Evolutionary conservation across 2,113 vertebrate species (phyloP).

Genomic region (Grantiella picta): DNA sequence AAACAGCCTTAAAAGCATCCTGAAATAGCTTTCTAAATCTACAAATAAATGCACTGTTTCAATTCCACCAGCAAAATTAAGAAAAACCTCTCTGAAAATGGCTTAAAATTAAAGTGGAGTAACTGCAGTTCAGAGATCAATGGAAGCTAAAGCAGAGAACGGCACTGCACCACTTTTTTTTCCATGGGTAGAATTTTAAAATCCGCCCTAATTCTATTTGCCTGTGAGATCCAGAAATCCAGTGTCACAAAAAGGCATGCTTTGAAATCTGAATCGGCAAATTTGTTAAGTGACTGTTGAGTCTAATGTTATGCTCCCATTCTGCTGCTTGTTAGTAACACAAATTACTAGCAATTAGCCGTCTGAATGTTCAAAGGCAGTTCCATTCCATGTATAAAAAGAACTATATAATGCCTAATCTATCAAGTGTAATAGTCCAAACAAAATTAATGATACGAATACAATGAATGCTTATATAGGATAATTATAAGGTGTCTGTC

Average conservation of each 20-base stretch:
- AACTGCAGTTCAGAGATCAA: background rate
- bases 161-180: background rate
- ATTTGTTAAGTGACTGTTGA: constrained; percentile 83
- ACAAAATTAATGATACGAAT: constrained; percentile 80
- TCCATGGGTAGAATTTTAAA: background rate
- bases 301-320: constrained; percentile 81
- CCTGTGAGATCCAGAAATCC: constrained; percentile 41
- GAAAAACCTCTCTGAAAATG: background rate
- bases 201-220: background rate
- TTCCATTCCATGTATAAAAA: constrained; percentile 78
- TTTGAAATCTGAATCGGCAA: constrained; percentile 73
- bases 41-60: background rate
- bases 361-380: constrained; percentile 83
- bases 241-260: constrained; percentile 59
- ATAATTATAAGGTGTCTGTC: constrained; percentile 80
- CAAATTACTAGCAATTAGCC: constrained; percentile 85
- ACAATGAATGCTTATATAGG: constrained; percentile 73
- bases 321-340: constrained; percentile 82
- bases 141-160: background rate
- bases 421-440: constrained; percentile 82
- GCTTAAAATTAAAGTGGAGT: background rate
- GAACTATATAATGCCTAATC: constrained; percentile 83
- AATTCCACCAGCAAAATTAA: background rate
- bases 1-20: background rate
- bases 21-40: background rate